phyloP scores from a whole-genome alignment of 2,113 vertebrate species.

The Petrocephalus zakoni region DNA sequence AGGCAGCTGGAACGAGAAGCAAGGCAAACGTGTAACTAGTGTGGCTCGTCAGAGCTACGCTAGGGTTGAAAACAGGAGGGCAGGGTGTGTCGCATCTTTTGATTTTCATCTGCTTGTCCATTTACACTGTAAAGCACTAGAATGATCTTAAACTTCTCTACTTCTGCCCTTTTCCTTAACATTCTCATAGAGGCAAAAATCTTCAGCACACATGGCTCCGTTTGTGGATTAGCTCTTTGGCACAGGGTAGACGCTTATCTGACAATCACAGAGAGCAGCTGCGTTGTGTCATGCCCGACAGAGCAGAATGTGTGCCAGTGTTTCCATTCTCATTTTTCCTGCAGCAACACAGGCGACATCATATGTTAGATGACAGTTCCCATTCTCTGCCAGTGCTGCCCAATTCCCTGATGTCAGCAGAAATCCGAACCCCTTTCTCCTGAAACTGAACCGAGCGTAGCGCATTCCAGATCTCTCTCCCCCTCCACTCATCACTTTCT shows the following conservation, averaged over 20 bases:
- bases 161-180: background rate
- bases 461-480: background rate
- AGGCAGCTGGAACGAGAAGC: no score
- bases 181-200: background rate
- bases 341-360: conserved; percentile 52
- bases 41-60: no score
- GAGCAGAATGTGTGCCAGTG: background rate
- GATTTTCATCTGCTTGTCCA: background rate
- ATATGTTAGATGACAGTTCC: conserved; percentile 52
- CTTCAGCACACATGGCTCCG: background rate
- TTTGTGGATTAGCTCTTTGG: background rate
- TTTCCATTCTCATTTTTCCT: conserved; percentile 42
- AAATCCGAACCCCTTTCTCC: conserved; percentile 12
- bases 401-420: conserved; percentile 39
- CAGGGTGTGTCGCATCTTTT: background rate
- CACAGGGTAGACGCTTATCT: background rate
- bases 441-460: background rate
- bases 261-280: background rate
- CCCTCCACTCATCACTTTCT: background rate
- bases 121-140: background rate
- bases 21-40: no score
- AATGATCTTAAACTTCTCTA: background rate
- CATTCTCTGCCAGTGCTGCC: conserved; percentile 38
- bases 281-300: background rate
- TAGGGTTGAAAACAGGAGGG: no score